Base-by-base conservation (phyloP, 2,113 vertebrate genomes). In the Lethenteron camtschaticum region DNA sequence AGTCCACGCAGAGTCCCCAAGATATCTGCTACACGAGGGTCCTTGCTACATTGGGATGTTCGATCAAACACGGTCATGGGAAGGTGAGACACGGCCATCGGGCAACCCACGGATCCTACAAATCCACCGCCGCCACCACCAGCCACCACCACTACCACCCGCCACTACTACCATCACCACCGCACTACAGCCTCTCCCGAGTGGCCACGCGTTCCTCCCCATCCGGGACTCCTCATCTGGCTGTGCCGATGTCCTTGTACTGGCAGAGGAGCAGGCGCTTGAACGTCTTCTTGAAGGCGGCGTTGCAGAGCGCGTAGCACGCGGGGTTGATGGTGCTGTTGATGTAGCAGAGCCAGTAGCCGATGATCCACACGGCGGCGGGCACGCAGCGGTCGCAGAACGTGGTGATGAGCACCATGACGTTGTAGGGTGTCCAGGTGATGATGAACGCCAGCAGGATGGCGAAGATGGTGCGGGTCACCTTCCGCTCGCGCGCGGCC, bases 321-420 rank as follows among this genome's bases (percentile, higher is more conserved):
- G 90, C 94, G 0, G 94, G 94, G 75, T 99, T 99, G 80, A 99
- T 91, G 57, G 91, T 99, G 79, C 92, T 99, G 76, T 97, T 99
- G 83, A 99, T 99, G 73, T 99, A 99, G 79, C 94, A 99, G 69
- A 99, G 86, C 94, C 94, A 99, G 74, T 99, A 99, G 56, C 94
- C 90, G 68, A 99, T 91, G 69, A 90, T 99, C 94, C 94, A 99
- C 70, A 97, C 85, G 0, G 94, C 92, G 80, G 77, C 83, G 24
- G 94, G 94, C 72, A 99, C 86, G 72, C 94, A 99, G 73, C 88
- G 86, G 71, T 85, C 78, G 75, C 94, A 99, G 82, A 99, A 99
- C 70, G 91, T 91, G 76, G 94, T 96, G 75, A 99, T 96, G 69
- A 99, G 90, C 76, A 99, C 94, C 89, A 99, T 97, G 75, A 99